These are phyloP conservation scores for Eristalinus sepulchralis DNA, from an alignment of 2,888 invertebrate genomes.

Conservation along the genomic window DNA sequence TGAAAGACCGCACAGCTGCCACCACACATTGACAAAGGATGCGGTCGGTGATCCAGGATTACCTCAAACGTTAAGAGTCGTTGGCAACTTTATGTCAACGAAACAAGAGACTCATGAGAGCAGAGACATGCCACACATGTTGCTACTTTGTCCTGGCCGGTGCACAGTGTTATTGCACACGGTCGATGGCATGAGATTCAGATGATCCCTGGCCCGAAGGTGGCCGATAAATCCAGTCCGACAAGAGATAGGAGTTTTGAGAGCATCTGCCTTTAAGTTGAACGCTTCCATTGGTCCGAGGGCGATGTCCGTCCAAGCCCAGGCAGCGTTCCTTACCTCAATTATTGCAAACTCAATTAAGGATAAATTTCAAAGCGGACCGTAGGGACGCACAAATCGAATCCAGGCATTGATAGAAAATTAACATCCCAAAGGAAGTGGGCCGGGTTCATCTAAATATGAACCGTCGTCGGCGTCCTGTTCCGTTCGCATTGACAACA, in stretches of 20 bases:
- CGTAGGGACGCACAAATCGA: constrained; percentile 66
- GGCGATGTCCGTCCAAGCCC: not conserved
- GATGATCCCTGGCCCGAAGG: not conserved
- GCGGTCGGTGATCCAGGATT: not conserved
- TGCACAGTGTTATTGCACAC: not conserved
- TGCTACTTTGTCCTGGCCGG: not conserved
- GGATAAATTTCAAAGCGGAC: constrained; percentile 65
- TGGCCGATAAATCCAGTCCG: not conserved
- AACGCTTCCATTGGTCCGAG: not conserved
- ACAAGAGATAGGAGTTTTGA: not conserved
- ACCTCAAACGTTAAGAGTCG: not conserved
- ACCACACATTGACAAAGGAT: not conserved
- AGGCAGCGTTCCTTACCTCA: constrained; percentile 48
- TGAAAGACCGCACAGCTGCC: not conserved
- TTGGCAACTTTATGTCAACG: not conserved
- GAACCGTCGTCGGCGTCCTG: constrained; percentile 23
- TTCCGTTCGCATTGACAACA: not conserved
- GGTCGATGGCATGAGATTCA: not conserved
- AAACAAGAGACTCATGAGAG: not conserved
- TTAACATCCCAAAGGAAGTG: constrained; percentile 70
- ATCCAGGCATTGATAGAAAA: constrained; percentile 64
- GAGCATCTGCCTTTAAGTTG: not conserved
- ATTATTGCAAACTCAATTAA: constrained; percentile 69
- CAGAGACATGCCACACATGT: not conserved
- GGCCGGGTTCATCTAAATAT: constrained; percentile 56